A percentile compares a stretch with the other conserved stretches of the same genome.
Conservation (phyloP, 2,113 vertebrate species). For the Rhabdomys dilectus region DNA sequence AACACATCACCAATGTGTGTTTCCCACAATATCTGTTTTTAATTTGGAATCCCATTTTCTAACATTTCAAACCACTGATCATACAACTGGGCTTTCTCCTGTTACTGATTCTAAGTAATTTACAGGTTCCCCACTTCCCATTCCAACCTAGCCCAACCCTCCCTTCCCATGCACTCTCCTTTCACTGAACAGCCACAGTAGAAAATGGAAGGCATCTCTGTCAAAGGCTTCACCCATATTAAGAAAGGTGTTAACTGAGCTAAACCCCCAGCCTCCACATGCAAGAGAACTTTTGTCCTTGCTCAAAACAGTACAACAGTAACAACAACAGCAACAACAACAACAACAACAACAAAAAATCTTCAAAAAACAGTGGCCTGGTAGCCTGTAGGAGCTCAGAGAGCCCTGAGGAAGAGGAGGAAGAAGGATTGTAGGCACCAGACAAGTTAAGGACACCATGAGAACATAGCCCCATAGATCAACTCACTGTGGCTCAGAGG, state of each 20-base stretch:
- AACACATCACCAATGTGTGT: not conserved
- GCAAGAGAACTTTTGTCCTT: not conserved
- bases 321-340: no score
- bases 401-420: not conserved
- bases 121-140: not conserved
- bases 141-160: not conserved
- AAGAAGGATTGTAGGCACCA: not conserved
- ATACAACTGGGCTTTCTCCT: not conserved
- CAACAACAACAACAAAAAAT: no score
- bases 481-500: not conserved
- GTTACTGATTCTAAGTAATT: not conserved
- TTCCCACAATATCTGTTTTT: not conserved
- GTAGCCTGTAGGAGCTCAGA: not conserved
- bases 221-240: not conserved
- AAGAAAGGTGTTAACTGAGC: not conserved
- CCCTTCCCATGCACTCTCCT: not conserved
- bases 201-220: not conserved
- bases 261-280: not conserved
- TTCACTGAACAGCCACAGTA: not conserved
- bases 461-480: not conserved
- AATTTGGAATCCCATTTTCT: not conserved
- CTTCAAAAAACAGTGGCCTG: not conserved
- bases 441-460: not conserved
- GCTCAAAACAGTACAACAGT: not conserved
- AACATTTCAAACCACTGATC: not conserved